Base-by-base conservation (phyloP, 2,888 invertebrate species). In the Odontocolon sp. region DNA sequence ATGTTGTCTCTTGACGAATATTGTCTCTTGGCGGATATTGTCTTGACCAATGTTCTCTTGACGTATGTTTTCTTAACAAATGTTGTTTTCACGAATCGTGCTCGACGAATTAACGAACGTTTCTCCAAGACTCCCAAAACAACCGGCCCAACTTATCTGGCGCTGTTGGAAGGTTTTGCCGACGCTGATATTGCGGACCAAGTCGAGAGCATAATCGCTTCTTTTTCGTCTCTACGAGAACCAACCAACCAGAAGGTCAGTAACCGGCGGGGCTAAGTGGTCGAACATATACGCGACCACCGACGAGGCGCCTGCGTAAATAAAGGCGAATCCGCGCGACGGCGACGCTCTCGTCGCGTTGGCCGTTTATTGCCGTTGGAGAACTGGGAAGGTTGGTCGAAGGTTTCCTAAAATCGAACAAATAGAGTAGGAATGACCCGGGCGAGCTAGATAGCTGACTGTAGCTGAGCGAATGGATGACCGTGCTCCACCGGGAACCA, bases 201-300 rank as follows among this genome's bases (percentile, higher is more conserved):
- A 31, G 21, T 26, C 23, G 26, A n/a, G 26, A 40, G 59, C 31
- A 45, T 26, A 50, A 56, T 26, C 14, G 57, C 11, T 47, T 57
- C 16, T 23, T 54, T 71, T 64, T 59, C 28, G n/a, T 45, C 18
- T 16, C 18, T 36, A n/a, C 54, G 57, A 47, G 61, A 9, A 26
- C 18, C 16, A 23, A 26, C 9, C 9, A 54, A n/a, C n/a, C 26
- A 40, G 56, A 57, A 74, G 75, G 69, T 70, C 64, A 59, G 52
- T 75, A 50, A 36, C 63, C 56, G 47, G 40, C 28, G 38, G 64
- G 54, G 57, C 63, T 69, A 75, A 75, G 75, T 75, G 75, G 57
- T 68, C 36, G 50, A 45, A 64, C 63, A 64, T 75, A 75, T 36
- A 36, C 69, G 69, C 69, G 69, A 64, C 63, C 64, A 64, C 50